phyloP scores from a whole-genome alignment of 2,888 invertebrate species.

The Philopedon plagiatum region DNA sequence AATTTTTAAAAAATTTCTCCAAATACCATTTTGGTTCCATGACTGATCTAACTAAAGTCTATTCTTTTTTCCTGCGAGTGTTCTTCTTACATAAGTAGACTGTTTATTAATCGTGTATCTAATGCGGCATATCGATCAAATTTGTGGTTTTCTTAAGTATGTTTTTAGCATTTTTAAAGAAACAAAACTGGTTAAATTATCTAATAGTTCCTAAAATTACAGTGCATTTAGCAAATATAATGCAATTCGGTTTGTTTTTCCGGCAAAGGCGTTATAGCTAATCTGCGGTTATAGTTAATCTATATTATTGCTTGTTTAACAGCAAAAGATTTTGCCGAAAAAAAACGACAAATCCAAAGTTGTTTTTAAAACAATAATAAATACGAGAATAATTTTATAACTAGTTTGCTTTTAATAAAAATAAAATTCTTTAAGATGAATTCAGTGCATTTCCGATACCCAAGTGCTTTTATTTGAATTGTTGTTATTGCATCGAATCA shows the following conservation, averaged over 20 bases:
- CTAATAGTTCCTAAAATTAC: constrained; percentile 29
- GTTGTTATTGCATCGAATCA: background rate
- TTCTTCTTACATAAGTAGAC: background rate
- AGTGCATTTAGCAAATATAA: constrained; percentile 32
- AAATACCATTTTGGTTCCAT: background rate
- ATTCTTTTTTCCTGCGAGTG: background rate
- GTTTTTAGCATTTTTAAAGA: constrained; percentile 33
- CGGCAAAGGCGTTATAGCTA: background rate
- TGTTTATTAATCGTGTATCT: background rate
- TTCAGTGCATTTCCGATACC: background rate
- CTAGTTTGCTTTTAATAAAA: background rate
- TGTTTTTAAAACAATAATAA: background rate
- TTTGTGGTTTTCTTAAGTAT: constrained; percentile 28
- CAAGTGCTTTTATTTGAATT: background rate
- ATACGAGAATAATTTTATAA: background rate
- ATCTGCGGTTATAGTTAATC: background rate
- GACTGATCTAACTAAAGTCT: background rate
- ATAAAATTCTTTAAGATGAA: background rate
- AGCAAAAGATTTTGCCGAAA: background rate
- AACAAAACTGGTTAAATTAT: constrained; percentile 38
- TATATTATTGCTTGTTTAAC: background rate
- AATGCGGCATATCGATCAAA: constrained; percentile 23
- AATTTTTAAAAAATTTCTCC: background rate
- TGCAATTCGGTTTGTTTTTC: constrained; percentile 10
- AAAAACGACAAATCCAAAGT: background rate